Base-by-base conservation (phyloP, 1,140 invertebrate genomes). In the Diprion similis region DNA sequence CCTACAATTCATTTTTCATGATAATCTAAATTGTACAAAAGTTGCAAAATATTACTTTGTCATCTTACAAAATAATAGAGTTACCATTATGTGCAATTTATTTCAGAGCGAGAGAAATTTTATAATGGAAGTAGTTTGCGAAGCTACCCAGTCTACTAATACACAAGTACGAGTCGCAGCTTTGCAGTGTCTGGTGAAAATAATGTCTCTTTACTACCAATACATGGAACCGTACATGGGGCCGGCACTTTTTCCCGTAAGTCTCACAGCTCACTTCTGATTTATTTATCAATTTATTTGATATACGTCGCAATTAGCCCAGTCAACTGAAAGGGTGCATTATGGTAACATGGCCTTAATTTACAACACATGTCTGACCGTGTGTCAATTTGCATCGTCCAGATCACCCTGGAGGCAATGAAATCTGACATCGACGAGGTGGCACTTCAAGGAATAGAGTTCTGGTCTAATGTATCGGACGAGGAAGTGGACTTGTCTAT, bases 141-240 rank as follows among this genome's bases (percentile, higher is more conserved):
- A 96, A 87, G 94, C 95, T 18, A 96, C 95, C 11, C 95, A 96
- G 81, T 95, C 93, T 4, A 84, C 90, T 51, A 96, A 99, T 82
- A 94, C 94, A 59, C 93, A 96, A 86, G 95, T 98, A 71, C 93
- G 94, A 90, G 98, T 99, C 46, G 96, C 97, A 13, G 97, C 98
- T 15, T 89, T 99, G 66, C 98, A 99, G 86, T 99, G 98, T 90
- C 90, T 99, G 79, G 99, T 99, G 47, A 99, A 99, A 91, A 99
- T 99, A 78, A 96, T 99, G 92, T 97, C 97, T 0, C 90, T 99
- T 0, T 99, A 99, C 87, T 99, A 99, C 86, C 95, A 98, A 85
- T 97, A 97, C 82, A 99, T 99, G 98, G 98, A 99, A 86, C 93
- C 95, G 18, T 99, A 99, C 82, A 99, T 99, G 99, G 95, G 93